These are phyloP conservation scores for Argyrosomus regius DNA, from an alignment of 2,797 vertebrate genomes.

Conservation along the genomic window DNA sequence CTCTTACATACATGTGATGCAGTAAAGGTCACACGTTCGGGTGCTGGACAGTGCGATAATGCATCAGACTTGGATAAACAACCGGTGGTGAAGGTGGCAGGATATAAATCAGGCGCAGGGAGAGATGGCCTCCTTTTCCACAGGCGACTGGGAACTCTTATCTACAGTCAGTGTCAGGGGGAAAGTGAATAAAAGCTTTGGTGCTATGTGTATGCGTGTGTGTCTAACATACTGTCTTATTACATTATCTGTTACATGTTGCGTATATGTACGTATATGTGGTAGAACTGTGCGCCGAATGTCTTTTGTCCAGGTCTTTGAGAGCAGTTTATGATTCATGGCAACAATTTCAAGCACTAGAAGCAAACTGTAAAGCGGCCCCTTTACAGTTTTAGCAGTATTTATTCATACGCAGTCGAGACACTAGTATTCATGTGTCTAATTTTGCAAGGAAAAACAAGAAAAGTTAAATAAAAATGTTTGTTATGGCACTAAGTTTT, in stretches of 20 bases:
- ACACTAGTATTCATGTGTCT: conserved; percentile 5
- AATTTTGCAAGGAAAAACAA: not conserved
- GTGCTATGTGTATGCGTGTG: conserved; percentile 16
- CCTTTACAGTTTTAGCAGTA: conserved; percentile 13
- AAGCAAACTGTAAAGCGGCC: not conserved
- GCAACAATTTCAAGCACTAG: conserved; percentile 22
- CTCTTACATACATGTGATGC: conserved; percentile 61
- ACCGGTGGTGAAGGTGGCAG: conserved; percentile 61
- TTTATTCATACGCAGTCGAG: conserved; percentile 10
- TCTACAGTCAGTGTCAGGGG: conserved; percentile 67
- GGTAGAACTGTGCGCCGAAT: conserved; percentile 15
- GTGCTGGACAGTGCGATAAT: conserved; percentile 68
- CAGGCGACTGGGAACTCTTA: conserved; percentile 68
- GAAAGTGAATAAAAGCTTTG: conserved; percentile 63
- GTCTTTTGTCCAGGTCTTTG: conserved; percentile 12
- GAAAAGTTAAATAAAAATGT: too few relatives aligned
- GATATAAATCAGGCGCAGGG: conserved; percentile 76
- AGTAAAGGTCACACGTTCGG: conserved; percentile 77
- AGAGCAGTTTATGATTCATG: conserved; percentile 29
- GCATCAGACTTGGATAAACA: conserved; percentile 74
- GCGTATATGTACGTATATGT: conserved; percentile 29
- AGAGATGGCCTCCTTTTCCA: conserved; percentile 50
- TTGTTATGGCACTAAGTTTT: not conserved
- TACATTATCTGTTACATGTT: conserved; percentile 62
- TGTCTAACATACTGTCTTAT: conserved; percentile 40